phyloP scores from a whole-genome alignment of 2,888 invertebrate species.

The Synanthedon vespiformis region DNA sequence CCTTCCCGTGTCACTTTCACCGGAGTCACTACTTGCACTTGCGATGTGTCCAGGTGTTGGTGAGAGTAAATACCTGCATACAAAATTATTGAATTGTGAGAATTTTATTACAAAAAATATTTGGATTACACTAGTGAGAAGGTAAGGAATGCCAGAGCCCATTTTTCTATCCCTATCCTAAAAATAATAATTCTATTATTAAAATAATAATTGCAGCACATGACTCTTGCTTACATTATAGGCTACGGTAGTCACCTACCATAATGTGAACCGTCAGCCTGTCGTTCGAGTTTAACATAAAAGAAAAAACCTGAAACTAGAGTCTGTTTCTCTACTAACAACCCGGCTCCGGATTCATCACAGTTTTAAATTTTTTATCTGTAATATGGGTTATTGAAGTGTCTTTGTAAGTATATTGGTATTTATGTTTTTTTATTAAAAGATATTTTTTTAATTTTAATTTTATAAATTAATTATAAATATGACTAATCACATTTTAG shows the following conservation, averaged over 20 bases:
- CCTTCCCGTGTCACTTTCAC: constrained; percentile 72
- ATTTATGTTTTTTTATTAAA: too few relatives aligned
- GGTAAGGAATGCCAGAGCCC: background rate
- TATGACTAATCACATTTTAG: too few relatives aligned
- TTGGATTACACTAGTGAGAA: background rate
- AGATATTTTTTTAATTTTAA: too few relatives aligned
- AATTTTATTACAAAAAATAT: too few relatives aligned
- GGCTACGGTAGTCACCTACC: background rate
- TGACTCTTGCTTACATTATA: background rate
- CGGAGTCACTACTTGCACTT: constrained; percentile 72
- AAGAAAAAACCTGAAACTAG: background rate
- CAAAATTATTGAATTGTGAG: background rate
- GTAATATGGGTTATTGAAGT: too few relatives aligned
- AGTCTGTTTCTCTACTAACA: too few relatives aligned
- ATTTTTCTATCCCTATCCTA: background rate
- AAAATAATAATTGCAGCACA: too few relatives aligned
- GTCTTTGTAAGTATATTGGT: too few relatives aligned
- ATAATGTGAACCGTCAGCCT: background rate
- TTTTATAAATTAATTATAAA: too few relatives aligned
- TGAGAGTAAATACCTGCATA: constrained; percentile 60
- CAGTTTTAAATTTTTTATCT: too few relatives aligned
- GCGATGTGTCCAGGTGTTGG: constrained; percentile 57
- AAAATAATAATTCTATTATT: background rate
- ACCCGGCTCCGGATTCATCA: too few relatives aligned
- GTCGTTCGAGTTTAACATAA: background rate